A percentile compares a stretch with the other conserved stretches of the same genome.
phyloP scores from a whole-genome alignment of 2,888 invertebrate genomes.

The Leucophora obtusa region DNA sequence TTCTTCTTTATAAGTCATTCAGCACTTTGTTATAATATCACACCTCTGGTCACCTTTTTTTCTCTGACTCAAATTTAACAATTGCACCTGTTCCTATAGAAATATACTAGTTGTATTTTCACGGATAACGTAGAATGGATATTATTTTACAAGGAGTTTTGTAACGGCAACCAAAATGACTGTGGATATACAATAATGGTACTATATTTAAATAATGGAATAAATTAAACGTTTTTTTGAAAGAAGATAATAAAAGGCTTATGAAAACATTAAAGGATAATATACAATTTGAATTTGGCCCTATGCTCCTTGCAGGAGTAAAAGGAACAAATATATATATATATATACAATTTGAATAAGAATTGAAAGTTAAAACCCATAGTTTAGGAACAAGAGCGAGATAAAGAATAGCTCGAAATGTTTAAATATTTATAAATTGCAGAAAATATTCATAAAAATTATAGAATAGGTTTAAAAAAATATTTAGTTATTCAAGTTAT shows the following conservation, averaged over 20 bases:
- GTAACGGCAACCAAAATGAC: background rate
- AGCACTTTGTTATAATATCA: no score
- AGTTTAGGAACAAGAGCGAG: background rate
- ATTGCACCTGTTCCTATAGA: background rate
- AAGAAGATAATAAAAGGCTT: background rate
- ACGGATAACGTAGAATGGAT: background rate
- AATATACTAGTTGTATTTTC: background rate
- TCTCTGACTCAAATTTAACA: background rate
- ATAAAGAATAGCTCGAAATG: background rate
- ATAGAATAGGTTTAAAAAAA: no score
- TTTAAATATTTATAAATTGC: background rate
- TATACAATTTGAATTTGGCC: background rate
- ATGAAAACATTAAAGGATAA: background rate
- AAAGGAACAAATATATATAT: no score
- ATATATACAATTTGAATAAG: background rate
- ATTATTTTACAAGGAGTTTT: background rate
- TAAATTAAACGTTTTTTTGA: background rate
- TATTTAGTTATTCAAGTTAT: no score
- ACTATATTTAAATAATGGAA: background rate
- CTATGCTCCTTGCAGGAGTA: no score
- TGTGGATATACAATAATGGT: background rate
- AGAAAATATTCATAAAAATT: no score
- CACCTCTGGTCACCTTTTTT: background rate
- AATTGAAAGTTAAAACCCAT: conserved; percentile 3
- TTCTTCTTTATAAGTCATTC: no score